These are phyloP conservation scores for Aldabrachelys gigantea DNA, from an alignment of 2,113 vertebrate species.

Conservation along the genomic window DNA sequence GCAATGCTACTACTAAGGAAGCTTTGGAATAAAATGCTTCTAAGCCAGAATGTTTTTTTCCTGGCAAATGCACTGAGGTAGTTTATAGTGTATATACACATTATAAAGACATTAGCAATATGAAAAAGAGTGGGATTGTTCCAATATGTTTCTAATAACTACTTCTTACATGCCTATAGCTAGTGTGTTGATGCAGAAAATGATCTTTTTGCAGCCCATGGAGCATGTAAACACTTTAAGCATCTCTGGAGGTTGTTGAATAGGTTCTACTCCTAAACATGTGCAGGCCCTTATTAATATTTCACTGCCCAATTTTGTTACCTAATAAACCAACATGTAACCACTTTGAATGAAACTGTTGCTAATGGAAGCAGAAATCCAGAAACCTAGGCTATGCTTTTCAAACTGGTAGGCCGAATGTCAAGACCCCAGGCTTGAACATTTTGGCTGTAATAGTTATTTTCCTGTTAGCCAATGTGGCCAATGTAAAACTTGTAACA, in stretches of 20 bases:
- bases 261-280: constrained; percentile 3
- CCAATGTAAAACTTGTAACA: background rate
- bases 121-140: constrained; percentile 17
- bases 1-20: constrained; percentile 35
- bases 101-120: background rate
- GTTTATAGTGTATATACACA: constrained; percentile 50
- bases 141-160: constrained; percentile 51
- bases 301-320: background rate
- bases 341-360: background rate
- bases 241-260: background rate
- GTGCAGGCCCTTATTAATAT: background rate
- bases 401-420: background rate
- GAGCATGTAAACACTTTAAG: background rate
- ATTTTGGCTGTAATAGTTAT: background rate
- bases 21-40: constrained; percentile 38
- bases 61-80: constrained; percentile 76
- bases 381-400: background rate
- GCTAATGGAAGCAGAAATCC: background rate
- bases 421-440: background rate
- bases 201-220: background rate
- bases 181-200: constrained; percentile 25
- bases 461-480: background rate
- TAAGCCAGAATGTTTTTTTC: constrained; percentile 39
- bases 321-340: background rate
- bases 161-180: background rate